Conservation (phyloP, 2,888 invertebrate species). For the Sarcophaga caerulescens region DNA sequence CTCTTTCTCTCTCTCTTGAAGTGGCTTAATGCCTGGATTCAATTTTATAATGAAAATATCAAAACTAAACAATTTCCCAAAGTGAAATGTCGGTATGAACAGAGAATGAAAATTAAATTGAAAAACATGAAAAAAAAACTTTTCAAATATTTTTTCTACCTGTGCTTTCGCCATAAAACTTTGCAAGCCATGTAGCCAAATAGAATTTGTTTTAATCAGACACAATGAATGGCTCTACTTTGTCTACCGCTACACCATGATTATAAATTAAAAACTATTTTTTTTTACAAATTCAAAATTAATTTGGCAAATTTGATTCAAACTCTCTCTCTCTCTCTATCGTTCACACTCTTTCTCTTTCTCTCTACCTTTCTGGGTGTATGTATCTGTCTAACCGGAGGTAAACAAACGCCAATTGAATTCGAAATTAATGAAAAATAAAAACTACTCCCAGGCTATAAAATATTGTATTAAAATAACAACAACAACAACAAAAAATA, state of each 20-base stretch:
- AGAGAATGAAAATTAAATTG: no score
- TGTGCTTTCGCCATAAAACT: no score
- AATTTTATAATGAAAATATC: no score
- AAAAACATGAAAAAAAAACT: no score
- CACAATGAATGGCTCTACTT: neutral
- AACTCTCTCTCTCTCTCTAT: neutral
- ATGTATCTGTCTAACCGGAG: neutral
- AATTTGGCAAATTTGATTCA: slow-evolving; percentile 38
- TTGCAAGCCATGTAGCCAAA: no score
- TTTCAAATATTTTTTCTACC: no score
- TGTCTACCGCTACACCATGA: neutral
- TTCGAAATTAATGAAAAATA: slow-evolving; percentile 47
- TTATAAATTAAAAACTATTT: neutral
- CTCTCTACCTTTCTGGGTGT: neutral
- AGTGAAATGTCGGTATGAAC: no score
- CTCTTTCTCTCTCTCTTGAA: no score
- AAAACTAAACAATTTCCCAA: no score
- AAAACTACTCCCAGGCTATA: slow-evolving; percentile 4
- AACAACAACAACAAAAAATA: neutral
- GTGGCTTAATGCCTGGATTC: no score
- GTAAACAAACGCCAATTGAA: slow-evolving; percentile 43
- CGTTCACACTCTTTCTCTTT: neutral
- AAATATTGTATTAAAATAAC: neutral
- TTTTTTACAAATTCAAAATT: slow-evolving; percentile 15
- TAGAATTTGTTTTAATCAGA: no score